Percentiles rank a stretch among this genome's conserved stretches.
Evolutionary conservation across 2,797 vertebrate genomes (phyloP).

Genomic region (Thripadectes ignobilis): DNA sequence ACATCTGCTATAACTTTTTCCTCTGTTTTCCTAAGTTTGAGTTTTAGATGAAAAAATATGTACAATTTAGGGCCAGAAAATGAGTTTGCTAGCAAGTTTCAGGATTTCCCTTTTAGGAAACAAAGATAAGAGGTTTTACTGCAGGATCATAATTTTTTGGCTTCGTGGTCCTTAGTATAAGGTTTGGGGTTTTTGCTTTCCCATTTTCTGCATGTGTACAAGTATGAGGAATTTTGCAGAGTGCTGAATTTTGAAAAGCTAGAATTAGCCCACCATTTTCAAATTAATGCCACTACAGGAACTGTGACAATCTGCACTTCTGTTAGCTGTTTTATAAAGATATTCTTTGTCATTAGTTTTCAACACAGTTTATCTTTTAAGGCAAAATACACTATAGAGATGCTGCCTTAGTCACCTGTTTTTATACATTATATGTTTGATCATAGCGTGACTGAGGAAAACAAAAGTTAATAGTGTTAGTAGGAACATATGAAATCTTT

Average conservation of each 20-base stretch:
- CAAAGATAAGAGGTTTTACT: background rate
- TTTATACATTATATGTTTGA: background rate
- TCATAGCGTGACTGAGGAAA: background rate
- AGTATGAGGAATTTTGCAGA: background rate
- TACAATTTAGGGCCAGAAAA: background rate
- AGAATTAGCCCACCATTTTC: background rate
- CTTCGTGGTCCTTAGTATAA: background rate
- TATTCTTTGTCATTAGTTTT: background rate
- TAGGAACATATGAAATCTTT: background rate
- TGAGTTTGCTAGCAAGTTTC: background rate
- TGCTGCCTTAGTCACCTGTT: background rate
- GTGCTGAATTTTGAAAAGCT: background rate
- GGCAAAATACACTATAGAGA: background rate
- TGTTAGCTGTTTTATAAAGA: background rate
- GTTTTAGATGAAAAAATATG: background rate
- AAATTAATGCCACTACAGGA: background rate
- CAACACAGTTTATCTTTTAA: background rate
- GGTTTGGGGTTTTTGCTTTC: background rate
- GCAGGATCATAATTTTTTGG: background rate
- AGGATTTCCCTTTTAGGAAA: background rate
- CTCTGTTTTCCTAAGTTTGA: background rate
- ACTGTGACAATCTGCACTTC: background rate
- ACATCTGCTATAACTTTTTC: background rate
- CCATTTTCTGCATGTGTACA: background rate
- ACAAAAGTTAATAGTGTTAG: background rate